A percentile compares a stretch with the other conserved stretches of the same genome.
Evolutionary conservation across 2,797 vertebrate species (phyloP).

Genomic region (Tenualosa thibaudeaui): DNA sequence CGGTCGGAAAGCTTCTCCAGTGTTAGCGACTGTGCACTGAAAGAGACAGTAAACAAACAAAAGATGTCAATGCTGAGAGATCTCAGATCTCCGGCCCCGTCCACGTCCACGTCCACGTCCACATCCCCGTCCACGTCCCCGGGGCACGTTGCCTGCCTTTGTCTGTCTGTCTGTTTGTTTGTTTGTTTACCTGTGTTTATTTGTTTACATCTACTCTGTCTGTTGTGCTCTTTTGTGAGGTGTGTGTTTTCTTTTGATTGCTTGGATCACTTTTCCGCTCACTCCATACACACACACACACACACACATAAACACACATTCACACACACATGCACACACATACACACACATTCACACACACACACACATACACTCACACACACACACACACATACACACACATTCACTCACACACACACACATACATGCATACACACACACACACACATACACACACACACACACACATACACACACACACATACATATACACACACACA

Average conservation of each 20-base stretch:
- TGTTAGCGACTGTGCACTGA: conserved; percentile 50
- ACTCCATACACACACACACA: not conserved
- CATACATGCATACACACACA: conserved; percentile 17
- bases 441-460: no score
- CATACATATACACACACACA: no score
- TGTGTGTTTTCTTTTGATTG: not conserved
- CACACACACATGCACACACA: no score
- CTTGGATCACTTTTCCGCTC: conserved; percentile 23
- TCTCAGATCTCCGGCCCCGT: conserved; percentile 57
- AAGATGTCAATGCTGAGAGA: conserved; percentile 65
- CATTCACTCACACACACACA: no score
- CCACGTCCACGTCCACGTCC: conserved; percentile 57
- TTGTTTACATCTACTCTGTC: conserved; percentile 39
- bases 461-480: no score
- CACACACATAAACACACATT: not conserved
- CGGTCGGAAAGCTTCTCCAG: not conserved
- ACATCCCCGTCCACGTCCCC: conserved; percentile 59
- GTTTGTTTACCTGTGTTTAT: conserved; percentile 52
- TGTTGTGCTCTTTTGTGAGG: conserved; percentile 12
- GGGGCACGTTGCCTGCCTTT: conserved; percentile 24
- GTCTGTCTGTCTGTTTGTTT: conserved; percentile 47
- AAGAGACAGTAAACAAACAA: conserved; percentile 56
- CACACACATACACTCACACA: no score
- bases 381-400: no score
- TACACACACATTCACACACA: no score